Base-by-base conservation (phyloP, 2,888 invertebrate species). In the Vanessa cardui region DNA sequence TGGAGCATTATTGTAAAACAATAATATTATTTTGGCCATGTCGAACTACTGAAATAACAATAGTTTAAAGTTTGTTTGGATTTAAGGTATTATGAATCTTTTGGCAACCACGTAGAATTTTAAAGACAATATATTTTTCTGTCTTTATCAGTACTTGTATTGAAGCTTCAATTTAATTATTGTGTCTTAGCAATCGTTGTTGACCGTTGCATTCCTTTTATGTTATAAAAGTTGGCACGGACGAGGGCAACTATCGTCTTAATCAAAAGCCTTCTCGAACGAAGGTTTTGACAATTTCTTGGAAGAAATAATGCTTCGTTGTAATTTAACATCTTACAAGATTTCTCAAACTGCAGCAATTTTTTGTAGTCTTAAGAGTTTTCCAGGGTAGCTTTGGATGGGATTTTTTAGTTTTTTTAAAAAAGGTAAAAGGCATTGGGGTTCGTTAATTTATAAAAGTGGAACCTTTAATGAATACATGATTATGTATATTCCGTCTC, bases 401-500 rank as follows among this genome's bases (percentile, higher is more conserved):
- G 9, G 4, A 12, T 39, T 12, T 33, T 12, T 39, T 39, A 12
- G 39, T 39, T 39, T 12, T 12, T 9, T 39, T 39, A 3, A 3
- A 12, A 39, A 39, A 39, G 39, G 39, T 39, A 12, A 39, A 39
- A 39, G 21, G 15, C 15, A 52, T 20, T 39, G 21, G n/a, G 18
- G 0, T 58, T 18, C 39, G 33, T 58, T 39, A 39, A 58, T 58
- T 58, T 44, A 58, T 33, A 16, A 58, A 58, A 39, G n/a, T 31
- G 18, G 12, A 15, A 39, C 50, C 45, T 31, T 8, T 52, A 59
- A 59, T 64, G 18, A 50, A 65, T 45, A 59, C 45, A 65, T 65
- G 59, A 50, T 59, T 52, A 65, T 65, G 52, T 50, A 65, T 59
- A 59, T 65, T 65, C 18, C n/a, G 4, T 58, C 9, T 44, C 44